These are phyloP conservation scores for Lithosia quadra DNA, from an alignment of 2,888 invertebrate species.

Conservation along the genomic window DNA sequence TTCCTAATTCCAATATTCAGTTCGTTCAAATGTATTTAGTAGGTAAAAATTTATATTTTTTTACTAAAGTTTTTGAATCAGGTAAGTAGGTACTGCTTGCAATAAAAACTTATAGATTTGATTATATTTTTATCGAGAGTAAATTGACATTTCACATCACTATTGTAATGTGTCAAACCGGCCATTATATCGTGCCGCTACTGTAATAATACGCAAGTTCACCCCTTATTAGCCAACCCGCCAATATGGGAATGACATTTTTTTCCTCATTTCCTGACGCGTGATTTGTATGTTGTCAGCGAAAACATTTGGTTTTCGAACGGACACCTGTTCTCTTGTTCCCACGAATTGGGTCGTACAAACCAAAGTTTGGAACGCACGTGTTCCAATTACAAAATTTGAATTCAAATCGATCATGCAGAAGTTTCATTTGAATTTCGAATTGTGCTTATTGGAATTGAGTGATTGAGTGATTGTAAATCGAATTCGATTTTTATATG, in stretches of 20 bases:
- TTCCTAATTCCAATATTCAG: too few relatives aligned
- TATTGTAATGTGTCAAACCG: too few relatives aligned
- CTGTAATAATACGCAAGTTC: constrained; percentile 12
- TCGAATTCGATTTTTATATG: constrained; percentile 9
- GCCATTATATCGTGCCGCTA: too few relatives aligned
- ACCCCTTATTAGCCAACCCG: constrained; percentile 39
- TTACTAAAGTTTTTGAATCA: too few relatives aligned
- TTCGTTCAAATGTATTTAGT: too few relatives aligned
- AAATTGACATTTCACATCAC: too few relatives aligned
- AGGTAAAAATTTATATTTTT: too few relatives aligned
- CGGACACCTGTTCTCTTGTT: constrained; percentile 76
- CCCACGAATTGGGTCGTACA: constrained; percentile 68
- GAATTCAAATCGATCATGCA: constrained; percentile 51
- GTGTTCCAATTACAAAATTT: constrained; percentile 66
- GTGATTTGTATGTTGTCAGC: constrained; percentile 74
- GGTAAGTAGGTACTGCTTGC: too few relatives aligned
- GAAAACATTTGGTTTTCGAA: constrained; percentile 70
- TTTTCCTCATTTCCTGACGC: constrained; percentile 71
- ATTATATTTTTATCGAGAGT: too few relatives aligned
- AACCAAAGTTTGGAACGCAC: constrained; percentile 53
- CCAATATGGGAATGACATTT: constrained; percentile 61
- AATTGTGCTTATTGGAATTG: constrained; percentile 12
- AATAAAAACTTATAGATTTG: too few relatives aligned
- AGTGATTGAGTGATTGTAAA: not conserved
- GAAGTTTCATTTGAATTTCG: constrained; percentile 31